Percentiles rank a stretch among this genome's conserved stretches.
Conservation (phyloP, 2,888 invertebrate genomes). For the Lasioglossum oenotherae region DNA sequence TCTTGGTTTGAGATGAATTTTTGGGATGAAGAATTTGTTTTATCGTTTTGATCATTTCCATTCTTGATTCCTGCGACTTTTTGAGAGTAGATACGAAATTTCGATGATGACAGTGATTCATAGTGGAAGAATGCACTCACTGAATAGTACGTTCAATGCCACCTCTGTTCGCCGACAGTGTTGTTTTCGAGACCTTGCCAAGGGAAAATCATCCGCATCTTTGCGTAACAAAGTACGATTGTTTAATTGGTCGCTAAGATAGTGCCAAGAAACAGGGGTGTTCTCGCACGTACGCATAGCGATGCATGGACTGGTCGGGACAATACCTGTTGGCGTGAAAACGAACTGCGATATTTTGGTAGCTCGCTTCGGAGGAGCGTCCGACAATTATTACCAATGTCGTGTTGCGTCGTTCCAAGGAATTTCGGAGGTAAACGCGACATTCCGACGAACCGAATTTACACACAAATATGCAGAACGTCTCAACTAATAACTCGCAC, state of each 20-base stretch:
- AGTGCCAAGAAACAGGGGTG: constrained; percentile 49
- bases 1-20: neutral
- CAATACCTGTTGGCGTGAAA: constrained; percentile 57
- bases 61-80: neutral
- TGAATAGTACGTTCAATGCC: constrained; percentile 4
- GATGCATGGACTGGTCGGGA: constrained; percentile 17
- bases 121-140: neutral
- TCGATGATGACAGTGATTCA: neutral
- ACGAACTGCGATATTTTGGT: constrained; percentile 52
- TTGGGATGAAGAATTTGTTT: neutral
- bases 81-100: neutral
- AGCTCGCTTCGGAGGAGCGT: constrained; percentile 20
- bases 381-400: constrained; percentile 8
- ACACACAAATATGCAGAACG: neutral
- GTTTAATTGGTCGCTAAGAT: constrained; percentile 36
- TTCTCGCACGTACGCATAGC: neutral
- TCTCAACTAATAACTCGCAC: neutral
- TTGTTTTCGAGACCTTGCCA: constrained; percentile 19
- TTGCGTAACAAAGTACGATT: constrained; percentile 35
- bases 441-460: neutral
- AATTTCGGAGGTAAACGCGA: neutral
- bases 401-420: neutral
- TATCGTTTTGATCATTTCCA: neutral
- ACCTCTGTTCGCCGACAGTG: neutral
- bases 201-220: constrained; percentile 1